Evolutionary conservation across 2,888 invertebrate genomes (phyloP).

Genomic region (Arctia plantaginis): DNA sequence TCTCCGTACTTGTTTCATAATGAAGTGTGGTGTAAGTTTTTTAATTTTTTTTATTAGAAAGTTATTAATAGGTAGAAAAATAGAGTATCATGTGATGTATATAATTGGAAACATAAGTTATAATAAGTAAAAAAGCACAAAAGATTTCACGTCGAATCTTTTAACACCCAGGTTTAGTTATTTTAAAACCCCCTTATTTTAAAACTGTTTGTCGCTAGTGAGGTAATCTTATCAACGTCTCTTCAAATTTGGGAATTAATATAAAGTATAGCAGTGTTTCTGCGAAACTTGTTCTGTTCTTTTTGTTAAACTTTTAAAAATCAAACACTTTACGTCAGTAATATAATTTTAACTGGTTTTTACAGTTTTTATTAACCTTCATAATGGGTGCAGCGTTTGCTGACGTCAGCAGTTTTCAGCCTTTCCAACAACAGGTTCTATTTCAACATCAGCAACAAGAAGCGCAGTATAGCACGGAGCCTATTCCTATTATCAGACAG

Average conservation of each 20-base stretch:
- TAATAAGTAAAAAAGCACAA: too few relatives aligned
- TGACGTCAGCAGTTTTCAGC: constrained; percentile 73
- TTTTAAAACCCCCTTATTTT: too few relatives aligned
- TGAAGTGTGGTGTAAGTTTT: constrained; percentile 81
- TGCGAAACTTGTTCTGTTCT: not conserved
- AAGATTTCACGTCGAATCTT: not conserved
- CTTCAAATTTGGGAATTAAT: not conserved
- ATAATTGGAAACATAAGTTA: not conserved
- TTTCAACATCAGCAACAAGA: constrained; percentile 66
- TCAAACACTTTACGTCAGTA: not conserved
- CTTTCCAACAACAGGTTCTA: constrained; percentile 61
- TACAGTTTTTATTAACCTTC: constrained; percentile 59
- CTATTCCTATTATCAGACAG: constrained; percentile 89
- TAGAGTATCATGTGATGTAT: not conserved
- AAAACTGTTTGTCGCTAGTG: too few relatives aligned
- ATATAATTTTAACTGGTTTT: constrained; percentile 7
- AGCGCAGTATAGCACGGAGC: constrained; percentile 82
- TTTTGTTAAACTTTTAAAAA: not conserved
- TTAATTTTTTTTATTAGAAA: not conserved
- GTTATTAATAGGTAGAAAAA: not conserved
- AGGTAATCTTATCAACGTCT: not conserved
- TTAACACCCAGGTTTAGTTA: not conserved
- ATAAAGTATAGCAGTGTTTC: not conserved
- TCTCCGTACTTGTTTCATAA: constrained; percentile 61
- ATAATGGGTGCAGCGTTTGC: constrained; percentile 59